Conservation (phyloP, 2,888 invertebrate genomes). For the Mesorhabditis sp. region DNA sequence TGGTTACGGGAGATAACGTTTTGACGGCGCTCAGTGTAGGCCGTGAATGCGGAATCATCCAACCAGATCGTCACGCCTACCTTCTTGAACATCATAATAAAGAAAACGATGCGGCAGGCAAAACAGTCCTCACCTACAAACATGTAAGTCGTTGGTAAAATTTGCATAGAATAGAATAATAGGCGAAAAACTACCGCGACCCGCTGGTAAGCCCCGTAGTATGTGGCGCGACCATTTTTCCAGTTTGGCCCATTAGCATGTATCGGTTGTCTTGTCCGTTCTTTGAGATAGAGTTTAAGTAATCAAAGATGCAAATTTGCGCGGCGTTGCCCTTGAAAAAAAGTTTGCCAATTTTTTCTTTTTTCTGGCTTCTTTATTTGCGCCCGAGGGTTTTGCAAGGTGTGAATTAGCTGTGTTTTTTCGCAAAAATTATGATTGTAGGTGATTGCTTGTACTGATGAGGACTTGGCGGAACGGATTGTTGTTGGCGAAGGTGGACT, state of each 20-base stretch:
- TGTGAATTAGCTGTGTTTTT: too few species aligned
- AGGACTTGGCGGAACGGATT: conserved; percentile 4
- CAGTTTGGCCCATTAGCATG: neutral
- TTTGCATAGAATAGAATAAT: neutral
- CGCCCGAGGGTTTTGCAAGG: too few species aligned
- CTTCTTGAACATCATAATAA: conserved; percentile 27
- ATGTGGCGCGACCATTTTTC: neutral
- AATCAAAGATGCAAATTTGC: too few species aligned
- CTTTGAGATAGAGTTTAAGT: too few species aligned
- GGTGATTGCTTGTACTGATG: neutral
- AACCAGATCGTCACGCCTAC: conserved; percentile 46
- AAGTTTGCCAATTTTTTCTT: neutral
- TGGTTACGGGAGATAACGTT: conserved; percentile 93
- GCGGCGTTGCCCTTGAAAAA: too few species aligned
- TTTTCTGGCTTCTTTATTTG: neutral
- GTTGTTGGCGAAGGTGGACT: neutral
- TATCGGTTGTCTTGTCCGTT: neutral
- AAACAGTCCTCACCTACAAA: conserved; percentile 27
- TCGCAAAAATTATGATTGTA: neutral
- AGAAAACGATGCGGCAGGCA: conserved; percentile 27
- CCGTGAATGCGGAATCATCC: conserved; percentile 70
- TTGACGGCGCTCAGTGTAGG: conserved; percentile 88
- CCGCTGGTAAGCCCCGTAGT: neutral
- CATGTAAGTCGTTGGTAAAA: conserved; percentile 21
- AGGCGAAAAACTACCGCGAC: neutral